Evolutionary conservation across 2,113 vertebrate genomes (phyloP).

Genomic region (Furnarius figulus): DNA sequence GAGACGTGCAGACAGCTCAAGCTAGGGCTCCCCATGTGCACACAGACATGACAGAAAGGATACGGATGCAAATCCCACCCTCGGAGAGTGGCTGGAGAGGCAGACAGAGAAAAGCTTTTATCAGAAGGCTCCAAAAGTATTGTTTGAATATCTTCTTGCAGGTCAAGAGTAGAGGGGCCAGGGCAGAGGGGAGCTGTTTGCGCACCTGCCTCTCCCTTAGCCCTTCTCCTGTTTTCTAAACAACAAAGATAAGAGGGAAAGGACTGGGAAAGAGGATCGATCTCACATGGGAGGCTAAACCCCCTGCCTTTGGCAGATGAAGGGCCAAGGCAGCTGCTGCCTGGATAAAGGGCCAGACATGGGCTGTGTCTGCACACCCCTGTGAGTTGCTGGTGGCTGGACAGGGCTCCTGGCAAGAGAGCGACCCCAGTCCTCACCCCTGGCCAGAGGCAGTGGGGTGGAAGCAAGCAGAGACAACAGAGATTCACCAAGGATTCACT

Average conservation of each 20-base stretch:
- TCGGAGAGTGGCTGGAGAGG: not conserved
- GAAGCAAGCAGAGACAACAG: not conserved
- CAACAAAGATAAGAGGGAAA: not conserved
- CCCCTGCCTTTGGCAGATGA: not conserved
- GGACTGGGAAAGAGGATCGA: not conserved
- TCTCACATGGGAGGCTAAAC: not conserved
- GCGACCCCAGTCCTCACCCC: not conserved
- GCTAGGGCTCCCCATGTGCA: not conserved
- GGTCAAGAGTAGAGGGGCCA: not conserved
- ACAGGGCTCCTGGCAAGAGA: not conserved
- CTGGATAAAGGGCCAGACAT: not conserved
- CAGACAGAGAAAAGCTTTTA: not conserved
- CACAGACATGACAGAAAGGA: fast-evolving
- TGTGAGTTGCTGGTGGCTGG: fast-evolving
- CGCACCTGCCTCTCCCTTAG: constrained; percentile 21
- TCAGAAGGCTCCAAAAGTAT: not conserved
- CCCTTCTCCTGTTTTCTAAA: not conserved
- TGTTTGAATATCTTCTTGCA: not conserved
- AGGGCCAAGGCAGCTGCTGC: not conserved
- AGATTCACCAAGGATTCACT: not conserved
- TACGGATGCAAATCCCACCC: not conserved
- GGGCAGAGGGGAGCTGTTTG: constrained; percentile 5
- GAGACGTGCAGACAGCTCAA: not conserved
- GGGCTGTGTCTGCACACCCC: fast-evolving
- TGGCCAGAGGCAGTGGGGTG: fast-evolving